Evolutionary conservation across 2,797 vertebrate species (phyloP).

Genomic region (Chelon auratus): DNA sequence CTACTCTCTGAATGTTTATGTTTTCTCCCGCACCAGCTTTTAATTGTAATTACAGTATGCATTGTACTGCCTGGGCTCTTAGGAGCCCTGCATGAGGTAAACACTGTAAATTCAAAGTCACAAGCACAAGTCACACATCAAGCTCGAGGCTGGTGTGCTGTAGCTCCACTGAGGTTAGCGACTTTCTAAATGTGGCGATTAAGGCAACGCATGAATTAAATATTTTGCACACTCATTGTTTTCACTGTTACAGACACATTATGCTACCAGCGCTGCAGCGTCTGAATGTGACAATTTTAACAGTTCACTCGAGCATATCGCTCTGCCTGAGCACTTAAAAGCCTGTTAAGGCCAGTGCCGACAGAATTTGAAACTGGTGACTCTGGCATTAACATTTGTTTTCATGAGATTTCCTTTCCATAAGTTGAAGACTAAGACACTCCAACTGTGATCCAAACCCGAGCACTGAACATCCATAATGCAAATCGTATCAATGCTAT

Average conservation of each 20-base stretch:
- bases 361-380: not conserved
- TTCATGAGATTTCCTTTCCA: not conserved
- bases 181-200: not conserved
- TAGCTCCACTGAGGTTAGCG: not conserved
- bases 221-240: not conserved
- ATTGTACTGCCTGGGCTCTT: not conserved
- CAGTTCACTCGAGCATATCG: slow-evolving; percentile 12
- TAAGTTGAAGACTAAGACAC: not conserved
- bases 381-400: not conserved
- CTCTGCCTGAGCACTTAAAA: not conserved
- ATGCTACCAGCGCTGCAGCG: not conserved
- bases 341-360: not conserved
- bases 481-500: too few relatives aligned
- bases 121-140: not conserved
- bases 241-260: not conserved
- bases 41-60: slow-evolving; percentile 12
- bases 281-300: not conserved
- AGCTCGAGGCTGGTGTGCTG: slow-evolving; percentile 4
- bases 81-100: not conserved
- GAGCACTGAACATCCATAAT: not conserved
- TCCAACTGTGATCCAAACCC: not conserved
- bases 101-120: slow-evolving; percentile 14
- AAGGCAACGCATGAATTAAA: slow-evolving; percentile 8
- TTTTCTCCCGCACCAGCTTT: not conserved
- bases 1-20: not conserved